Evolutionary conservation across 2,113 vertebrate genomes (phyloP), one percentile per base, ranked within the genome.

Genomic region (Cynocephalus volans): DNA sequence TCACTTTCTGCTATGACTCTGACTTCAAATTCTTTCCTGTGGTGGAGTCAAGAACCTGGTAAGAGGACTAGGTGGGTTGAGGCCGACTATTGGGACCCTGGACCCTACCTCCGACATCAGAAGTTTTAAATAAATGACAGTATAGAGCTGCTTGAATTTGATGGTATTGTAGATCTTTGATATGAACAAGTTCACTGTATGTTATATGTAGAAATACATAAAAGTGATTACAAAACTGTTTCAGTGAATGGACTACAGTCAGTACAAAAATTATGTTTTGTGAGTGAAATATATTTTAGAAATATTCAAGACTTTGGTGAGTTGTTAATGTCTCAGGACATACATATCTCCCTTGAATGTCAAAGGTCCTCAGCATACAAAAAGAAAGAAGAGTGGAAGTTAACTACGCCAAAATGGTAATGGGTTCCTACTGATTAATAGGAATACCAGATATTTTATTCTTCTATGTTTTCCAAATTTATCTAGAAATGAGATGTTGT

Each of bases 201-300:
- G 3, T 58, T 80, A 76, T 21, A 67, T 73, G 54, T 70, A n/a
- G 36, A 97, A 73, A 95, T 86, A 52, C 60, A 28, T 52, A 73
- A 91, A 93, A 67, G 1, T 92, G 24, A 80, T 62, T 80, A 60
- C 62, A 93, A 93, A 83, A 45, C 2, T 69, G 31, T 85, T 93
- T 80, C 9, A 70, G 50, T 88, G 36, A 92, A 31, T 62, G 2
- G 48, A 89, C 6, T 58, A 80, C n/a, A 81, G 72, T 45, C 28
- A 48, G 41, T 84, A n/a, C 41, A 91, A 88, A 87, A 91, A 64
- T 18, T 89, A 26, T 81, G n/a, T 69, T 92, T 96, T 90, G 58
- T 31, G 70, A 81, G 17, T 94, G n/a, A 82, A 76, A 81, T 76
- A 84, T 36, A 41, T 80, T 65, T 24, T 31, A 86, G 23, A 85